Conservation (phyloP, 2,113 vertebrate genomes). For the Melanerpes aurifrons region DNA sequence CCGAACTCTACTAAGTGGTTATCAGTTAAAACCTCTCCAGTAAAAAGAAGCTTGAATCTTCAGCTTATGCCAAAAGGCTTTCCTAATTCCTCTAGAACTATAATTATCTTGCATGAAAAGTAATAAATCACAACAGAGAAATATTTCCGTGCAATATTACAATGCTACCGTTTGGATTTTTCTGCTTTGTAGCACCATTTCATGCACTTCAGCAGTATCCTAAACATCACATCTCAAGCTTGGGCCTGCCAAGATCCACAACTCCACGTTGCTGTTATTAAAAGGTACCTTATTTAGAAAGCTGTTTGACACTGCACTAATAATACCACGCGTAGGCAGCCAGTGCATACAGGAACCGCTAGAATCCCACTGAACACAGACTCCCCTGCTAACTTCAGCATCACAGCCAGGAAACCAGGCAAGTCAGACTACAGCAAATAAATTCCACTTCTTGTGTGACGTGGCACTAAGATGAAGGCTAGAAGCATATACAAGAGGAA, state of each 20-base stretch:
- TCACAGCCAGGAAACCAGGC: not conserved
- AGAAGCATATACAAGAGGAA: not conserved
- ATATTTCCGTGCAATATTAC: not conserved
- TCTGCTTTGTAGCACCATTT: not conserved
- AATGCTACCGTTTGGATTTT: not conserved
- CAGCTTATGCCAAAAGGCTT: not conserved
- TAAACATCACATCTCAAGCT: not conserved
- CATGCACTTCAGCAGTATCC: not conserved
- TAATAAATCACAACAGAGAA: not conserved
- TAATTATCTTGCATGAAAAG: not conserved
- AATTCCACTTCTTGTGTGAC: not conserved
- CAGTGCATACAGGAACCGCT: not conserved
- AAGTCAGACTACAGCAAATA: not conserved
- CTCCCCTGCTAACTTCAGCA: not conserved
- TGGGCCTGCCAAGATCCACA: not conserved
- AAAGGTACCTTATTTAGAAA: not conserved
- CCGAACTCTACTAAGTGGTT: not conserved
- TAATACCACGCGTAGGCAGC: accelerated
- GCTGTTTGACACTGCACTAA: not conserved
- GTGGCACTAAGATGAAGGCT: not conserved
- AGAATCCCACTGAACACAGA: not conserved
- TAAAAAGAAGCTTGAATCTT: not conserved
- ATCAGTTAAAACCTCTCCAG: not conserved
- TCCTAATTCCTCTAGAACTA: not conserved
- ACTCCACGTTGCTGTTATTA: not conserved